phyloP scores from a whole-genome alignment of 2,113 vertebrate genomes.

The Semicossyphus pulcher region DNA sequence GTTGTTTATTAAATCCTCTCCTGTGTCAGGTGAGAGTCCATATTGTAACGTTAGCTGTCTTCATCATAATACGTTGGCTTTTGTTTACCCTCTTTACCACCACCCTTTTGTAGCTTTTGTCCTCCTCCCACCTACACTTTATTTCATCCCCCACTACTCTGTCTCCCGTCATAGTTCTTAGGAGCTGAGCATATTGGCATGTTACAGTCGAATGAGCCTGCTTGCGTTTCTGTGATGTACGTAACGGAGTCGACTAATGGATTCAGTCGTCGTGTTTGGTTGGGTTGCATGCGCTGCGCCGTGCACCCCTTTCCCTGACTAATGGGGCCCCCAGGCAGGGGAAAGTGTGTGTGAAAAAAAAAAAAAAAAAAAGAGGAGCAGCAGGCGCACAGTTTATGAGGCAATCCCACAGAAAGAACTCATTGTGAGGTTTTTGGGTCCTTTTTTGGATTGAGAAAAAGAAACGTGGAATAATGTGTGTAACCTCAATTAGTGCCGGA shows the following conservation, averaged over 20 bases:
- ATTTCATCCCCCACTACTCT: constrained; percentile 20
- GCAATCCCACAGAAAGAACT: constrained; percentile 41
- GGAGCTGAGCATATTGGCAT: constrained; percentile 82
- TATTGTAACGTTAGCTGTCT: background rate
- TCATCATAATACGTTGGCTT: background rate
- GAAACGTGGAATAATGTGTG: constrained; percentile 19
- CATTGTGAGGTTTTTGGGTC: constrained; percentile 2
- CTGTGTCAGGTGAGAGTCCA: constrained; percentile 7
- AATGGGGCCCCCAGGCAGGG: constrained; percentile 79
- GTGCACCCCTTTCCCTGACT: constrained; percentile 85
- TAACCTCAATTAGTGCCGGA: constrained; percentile 30
- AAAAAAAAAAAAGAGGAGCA: constrained; percentile 1
- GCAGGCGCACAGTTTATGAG: constrained; percentile 30
- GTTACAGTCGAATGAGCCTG: constrained; percentile 85
- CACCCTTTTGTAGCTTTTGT: background rate
- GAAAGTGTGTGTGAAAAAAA: constrained; percentile 22
- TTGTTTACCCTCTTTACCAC: constrained; percentile 7
- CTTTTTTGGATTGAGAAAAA: constrained; percentile 26
- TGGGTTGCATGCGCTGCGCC: constrained; percentile 72
- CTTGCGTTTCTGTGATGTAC: constrained; percentile 81
- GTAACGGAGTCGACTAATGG: constrained; percentile 89
- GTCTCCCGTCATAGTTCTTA: constrained; percentile 56
- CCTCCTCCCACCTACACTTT: constrained; percentile 4
- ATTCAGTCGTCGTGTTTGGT: constrained; percentile 84
- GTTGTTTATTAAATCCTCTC: constrained; percentile 48